phyloP scores from a whole-genome alignment of 2,888 invertebrate genomes.

The Synanthedon vespiformis region DNA sequence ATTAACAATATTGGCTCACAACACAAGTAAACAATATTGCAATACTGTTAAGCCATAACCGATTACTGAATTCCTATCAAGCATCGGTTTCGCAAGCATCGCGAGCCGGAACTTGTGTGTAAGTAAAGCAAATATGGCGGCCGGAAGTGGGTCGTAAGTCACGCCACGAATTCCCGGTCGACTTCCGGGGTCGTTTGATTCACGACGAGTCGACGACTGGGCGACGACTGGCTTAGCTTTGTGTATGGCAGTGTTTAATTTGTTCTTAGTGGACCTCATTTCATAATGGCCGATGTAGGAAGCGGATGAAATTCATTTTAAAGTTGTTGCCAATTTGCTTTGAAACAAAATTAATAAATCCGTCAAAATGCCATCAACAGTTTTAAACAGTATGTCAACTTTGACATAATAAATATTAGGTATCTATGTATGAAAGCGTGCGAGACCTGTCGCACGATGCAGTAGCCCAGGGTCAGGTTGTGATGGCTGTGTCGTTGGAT shows the following conservation, averaged over 20 bases:
- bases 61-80: conserved; percentile 1
- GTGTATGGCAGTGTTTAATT: not conserved
- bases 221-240: conserved; percentile 4
- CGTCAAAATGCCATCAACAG: too few relatives aligned
- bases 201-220: conserved; percentile 20
- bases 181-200: conserved; percentile 38
- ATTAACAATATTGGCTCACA: too few relatives aligned
- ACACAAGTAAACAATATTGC: too few relatives aligned
- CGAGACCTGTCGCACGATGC: too few relatives aligned
- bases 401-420: too few relatives aligned
- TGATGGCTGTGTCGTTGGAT: too few relatives aligned
- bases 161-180: conserved; percentile 46
- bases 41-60: not conserved
- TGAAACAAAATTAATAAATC: too few relatives aligned
- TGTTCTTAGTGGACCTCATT: not conserved
- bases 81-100: conserved; percentile 7
- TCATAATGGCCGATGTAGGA: not conserved
- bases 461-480: too few relatives aligned
- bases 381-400: too few relatives aligned
- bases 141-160: conserved; percentile 63
- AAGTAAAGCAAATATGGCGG: conserved; percentile 61
- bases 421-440: too few relatives aligned
- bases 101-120: conserved; percentile 31
- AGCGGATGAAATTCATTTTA: too few relatives aligned
- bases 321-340: too few relatives aligned